Conservation (phyloP, 1,140 invertebrate genomes). For the Drosophila persimilis region DNA sequence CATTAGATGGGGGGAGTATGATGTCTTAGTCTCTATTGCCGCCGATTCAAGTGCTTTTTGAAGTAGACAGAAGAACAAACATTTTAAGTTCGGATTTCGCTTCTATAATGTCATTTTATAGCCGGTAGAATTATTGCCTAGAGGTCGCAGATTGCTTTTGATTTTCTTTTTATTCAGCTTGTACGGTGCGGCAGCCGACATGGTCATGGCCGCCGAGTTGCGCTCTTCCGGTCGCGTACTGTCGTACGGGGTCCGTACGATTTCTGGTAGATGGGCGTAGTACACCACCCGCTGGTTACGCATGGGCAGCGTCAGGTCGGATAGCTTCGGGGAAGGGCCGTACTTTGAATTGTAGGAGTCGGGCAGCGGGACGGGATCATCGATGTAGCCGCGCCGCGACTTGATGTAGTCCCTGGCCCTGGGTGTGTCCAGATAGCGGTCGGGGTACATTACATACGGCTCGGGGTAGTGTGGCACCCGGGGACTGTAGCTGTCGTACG, state of each 20-base stretch:
- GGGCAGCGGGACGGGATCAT: conserved; percentile 34
- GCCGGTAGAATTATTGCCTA: conserved; percentile 51
- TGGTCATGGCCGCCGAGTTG: conserved; percentile 16
- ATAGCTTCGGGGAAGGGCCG: conserved; percentile 40
- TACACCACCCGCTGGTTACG: conserved; percentile 83
- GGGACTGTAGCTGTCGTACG: conserved; percentile 80
- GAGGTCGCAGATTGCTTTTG: conserved; percentile 23
- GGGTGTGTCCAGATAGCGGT: conserved; percentile 73
- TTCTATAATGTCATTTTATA: conserved; percentile 49
- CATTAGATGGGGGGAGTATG: too few species aligned
- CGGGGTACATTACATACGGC: conserved; percentile 77
- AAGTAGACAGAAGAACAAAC: conserved; percentile 1
- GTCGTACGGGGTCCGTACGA: conserved; percentile 82
- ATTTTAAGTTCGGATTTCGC: not conserved
- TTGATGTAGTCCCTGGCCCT: conserved; percentile 62
- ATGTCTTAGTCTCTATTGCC: not conserved
- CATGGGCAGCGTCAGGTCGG: conserved; percentile 34
- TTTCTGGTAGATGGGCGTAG: conserved; percentile 84
- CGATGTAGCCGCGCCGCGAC: conserved; percentile 55
- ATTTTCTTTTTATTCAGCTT: conserved; percentile 59
- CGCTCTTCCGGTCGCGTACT: conserved; percentile 32
- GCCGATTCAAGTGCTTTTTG: not conserved
- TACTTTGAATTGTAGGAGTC: conserved; percentile 62
- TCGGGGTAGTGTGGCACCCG: conserved; percentile 75
- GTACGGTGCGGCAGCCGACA: conserved; percentile 31